A percentile compares a stretch with the other conserved stretches of the same genome.
Evolutionary conservation across 2,888 invertebrate genomes (phyloP).

Genomic region (Pedicia rivosa): DNA sequence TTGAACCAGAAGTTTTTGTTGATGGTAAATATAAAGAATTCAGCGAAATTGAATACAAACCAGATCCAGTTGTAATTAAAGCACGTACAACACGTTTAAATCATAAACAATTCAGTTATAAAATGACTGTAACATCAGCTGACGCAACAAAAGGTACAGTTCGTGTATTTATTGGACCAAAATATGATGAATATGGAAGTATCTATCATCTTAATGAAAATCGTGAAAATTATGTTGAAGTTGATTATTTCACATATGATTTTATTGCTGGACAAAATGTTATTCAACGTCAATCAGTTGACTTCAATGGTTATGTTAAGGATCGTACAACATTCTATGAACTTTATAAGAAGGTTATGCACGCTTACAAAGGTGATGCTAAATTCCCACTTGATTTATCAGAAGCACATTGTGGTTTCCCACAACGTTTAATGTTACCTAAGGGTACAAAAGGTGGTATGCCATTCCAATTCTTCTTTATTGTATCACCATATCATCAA

Average conservation of each 20-base stretch:
- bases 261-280: constrained; percentile 37
- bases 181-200: constrained; percentile 40
- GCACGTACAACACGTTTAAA: constrained; percentile 46
- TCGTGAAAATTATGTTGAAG: constrained; percentile 46
- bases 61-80: constrained; percentile 22
- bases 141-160: constrained; percentile 43
- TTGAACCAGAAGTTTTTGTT: constrained; percentile 22
- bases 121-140: constrained; percentile 39
- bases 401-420: constrained; percentile 39
- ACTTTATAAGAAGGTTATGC: constrained; percentile 32
- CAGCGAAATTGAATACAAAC: background rate
- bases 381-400: constrained; percentile 32
- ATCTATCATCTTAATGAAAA: constrained; percentile 38
- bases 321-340: constrained; percentile 37
- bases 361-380: constrained; percentile 32
- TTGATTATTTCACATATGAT: constrained; percentile 47
- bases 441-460: constrained; percentile 45
- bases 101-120: constrained; percentile 46
- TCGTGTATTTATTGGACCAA: constrained; percentile 54
- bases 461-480: constrained; percentile 42
- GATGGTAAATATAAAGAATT: background rate
- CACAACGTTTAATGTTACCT: constrained; percentile 45
- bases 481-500: constrained; percentile 42
- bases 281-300: constrained; percentile 41
- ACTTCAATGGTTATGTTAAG: constrained; percentile 46